Base-by-base conservation (phyloP, 2,888 invertebrate genomes). In the Stegophylla sp. region DNA sequence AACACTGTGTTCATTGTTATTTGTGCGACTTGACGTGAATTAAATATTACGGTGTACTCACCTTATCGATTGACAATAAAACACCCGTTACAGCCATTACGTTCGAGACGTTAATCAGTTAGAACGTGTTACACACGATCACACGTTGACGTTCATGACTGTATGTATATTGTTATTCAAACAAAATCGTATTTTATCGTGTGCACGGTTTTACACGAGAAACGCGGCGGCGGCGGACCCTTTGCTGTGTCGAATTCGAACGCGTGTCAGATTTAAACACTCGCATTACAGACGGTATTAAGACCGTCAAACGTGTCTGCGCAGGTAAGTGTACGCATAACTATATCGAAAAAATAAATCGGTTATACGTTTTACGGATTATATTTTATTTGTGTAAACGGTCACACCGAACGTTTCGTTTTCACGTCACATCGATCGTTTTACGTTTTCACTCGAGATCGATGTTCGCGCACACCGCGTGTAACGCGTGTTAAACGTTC, bases 401-500 rank as follows among this genome's bases (percentile, higher is more conserved):
- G n/a, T 7, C 1, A 12, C 20, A n/a, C 51, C n/a, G 17, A 51
- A 20, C 51, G 51, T 51, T 13, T 43, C 7, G 7, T 34, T 34
- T 34, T 34, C 34, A 43, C 43, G 66, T 41, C 7, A 13, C 41
- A 66, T 66, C 66, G 66, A 66, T 66, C 66, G 43, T 66, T 66
- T 66, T 9, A 43, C 9, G 43, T 20, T 43, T 13, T 66, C 43
- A 20, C 43, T 43, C 15, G 66, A 43, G 28, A 61, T 28, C 61
- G 28, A 34, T 3, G 61, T 17, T 28, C 10, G 26, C 9, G 28
- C 1, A 61, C 61, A 28, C 3, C 61, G 61, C 10, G 61, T 17
- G 61, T 28, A 61, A 28, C 28, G 7, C 7, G 7, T 34, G 7
- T 5, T 34, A 34, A 34, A 34, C 7, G 7, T 34, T 34, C 7